phyloP scores from a whole-genome alignment of 2,113 vertebrate genomes.

The Trematomus loennbergii region DNA sequence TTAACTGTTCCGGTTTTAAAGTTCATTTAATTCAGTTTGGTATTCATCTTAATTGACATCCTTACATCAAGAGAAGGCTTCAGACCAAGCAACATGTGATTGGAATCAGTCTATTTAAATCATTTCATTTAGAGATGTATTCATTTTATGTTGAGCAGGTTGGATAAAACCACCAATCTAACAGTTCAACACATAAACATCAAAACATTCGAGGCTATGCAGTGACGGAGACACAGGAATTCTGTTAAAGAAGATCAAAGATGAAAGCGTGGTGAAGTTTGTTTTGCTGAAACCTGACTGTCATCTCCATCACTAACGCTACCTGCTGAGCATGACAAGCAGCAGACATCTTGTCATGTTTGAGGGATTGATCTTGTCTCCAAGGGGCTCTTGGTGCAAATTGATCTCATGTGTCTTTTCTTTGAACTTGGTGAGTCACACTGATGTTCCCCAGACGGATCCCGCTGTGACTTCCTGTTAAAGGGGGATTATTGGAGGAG shows the following conservation, averaged over 20 bases:
- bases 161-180: background rate
- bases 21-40: too few species aligned
- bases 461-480: constrained; percentile 60
- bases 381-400: constrained; percentile 28
- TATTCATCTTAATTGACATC: background rate
- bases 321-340: constrained; percentile 13
- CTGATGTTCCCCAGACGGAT: constrained; percentile 23
- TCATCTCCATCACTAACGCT: constrained; percentile 5
- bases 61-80: background rate
- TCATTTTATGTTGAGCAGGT: background rate
- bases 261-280: background rate
- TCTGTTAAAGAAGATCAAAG: constrained; percentile 5
- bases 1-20: background rate
- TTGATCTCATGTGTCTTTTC: constrained; percentile 43
- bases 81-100: background rate
- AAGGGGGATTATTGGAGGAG: constrained; percentile 18
- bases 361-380: background rate
- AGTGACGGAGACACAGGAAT: background rate
- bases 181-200: background rate
- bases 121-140: too few species aligned
- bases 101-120: background rate
- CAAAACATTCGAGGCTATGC: background rate
- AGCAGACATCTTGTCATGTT: background rate
- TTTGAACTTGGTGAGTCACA: constrained; percentile 52
- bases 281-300: background rate